Percentiles rank a stretch among this genome's conserved stretches.
phyloP scores from a whole-genome alignment of 2,888 invertebrate species.

The Elmis aenea region DNA sequence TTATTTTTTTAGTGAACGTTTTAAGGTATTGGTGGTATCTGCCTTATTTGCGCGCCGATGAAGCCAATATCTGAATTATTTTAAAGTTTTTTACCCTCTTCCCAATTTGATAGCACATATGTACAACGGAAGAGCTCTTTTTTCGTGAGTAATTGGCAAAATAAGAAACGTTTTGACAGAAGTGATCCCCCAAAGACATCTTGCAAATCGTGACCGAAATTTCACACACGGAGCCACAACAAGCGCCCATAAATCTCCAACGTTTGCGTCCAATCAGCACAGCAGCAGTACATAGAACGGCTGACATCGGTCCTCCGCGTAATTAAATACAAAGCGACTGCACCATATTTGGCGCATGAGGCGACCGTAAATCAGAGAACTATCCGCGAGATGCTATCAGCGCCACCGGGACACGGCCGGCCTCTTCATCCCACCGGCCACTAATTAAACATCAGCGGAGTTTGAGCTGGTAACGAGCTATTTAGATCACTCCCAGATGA shows the following conservation, averaged over 20 bases:
- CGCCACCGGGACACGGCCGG: conserved; percentile 18
- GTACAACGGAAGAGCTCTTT: too few relatives aligned
- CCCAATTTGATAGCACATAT: too few relatives aligned
- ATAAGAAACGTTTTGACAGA: too few relatives aligned
- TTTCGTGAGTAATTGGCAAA: too few relatives aligned
- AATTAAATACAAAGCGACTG: conserved; percentile 23
- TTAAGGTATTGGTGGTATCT: too few relatives aligned
- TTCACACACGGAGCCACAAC: conserved; percentile 1
- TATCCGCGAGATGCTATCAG: conserved; percentile 29
- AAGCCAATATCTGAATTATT: too few relatives aligned
- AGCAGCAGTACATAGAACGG: conserved; percentile 18
- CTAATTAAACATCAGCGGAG: conserved; percentile 21
- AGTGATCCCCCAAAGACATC: too few relatives aligned
- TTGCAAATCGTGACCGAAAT: conserved; percentile 18
- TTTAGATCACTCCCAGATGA: conserved; percentile 21
- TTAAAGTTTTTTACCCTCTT: too few relatives aligned
- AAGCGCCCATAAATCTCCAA: conserved; percentile 14
- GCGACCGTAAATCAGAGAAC: conserved; percentile 23
- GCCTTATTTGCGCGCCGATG: too few relatives aligned
- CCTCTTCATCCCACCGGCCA: conserved; percentile 16
- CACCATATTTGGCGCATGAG: conserved; percentile 21
- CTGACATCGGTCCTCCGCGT: conserved; percentile 21
- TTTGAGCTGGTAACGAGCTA: conserved; percentile 22
- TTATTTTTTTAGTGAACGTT: too few relatives aligned
- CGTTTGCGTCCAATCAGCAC: conserved; percentile 20